These are phyloP conservation scores for Penaeus vannamei DNA, from an alignment of 1,140 invertebrate species.

Conservation along the genomic window DNA sequence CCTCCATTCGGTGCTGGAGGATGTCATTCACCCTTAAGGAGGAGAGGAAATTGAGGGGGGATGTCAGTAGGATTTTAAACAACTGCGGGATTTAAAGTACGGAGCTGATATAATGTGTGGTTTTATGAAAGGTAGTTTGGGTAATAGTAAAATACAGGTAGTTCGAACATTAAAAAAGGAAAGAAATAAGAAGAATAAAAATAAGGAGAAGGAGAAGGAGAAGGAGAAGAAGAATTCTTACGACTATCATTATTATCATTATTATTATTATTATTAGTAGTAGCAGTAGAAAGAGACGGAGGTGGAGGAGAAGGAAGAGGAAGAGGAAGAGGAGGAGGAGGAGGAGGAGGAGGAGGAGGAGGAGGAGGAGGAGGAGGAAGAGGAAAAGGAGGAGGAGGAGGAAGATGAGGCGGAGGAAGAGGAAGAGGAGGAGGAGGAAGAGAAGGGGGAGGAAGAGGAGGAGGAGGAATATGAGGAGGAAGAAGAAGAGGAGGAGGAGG, in stretches of 20 bases:
- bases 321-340: neutral
- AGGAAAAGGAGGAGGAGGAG: no score
- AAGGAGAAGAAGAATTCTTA: neutral
- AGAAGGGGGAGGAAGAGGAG: neutral
- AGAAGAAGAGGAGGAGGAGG: no score
- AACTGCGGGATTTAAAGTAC: no score
- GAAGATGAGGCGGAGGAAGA: neutral
- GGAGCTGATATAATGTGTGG: no score
- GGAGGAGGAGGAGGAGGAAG: neutral
- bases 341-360: neutral
- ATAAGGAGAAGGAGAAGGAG: no score
- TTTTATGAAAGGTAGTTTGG: no score
- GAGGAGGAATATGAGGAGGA: neutral
- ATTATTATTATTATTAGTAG: no score
- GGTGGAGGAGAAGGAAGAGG: neutral
- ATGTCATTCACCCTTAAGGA: slow-evolving; percentile 86
- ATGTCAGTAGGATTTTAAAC: neutral
- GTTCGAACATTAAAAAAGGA: no score
- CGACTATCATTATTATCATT: no score
- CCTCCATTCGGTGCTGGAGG: slow-evolving; percentile 91
- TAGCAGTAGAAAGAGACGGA: no score
- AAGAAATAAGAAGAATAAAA: no score
- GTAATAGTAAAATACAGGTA: no score
- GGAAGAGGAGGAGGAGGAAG: neutral
- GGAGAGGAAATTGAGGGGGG: neutral